These are phyloP conservation scores for Drosophila nr. perissopoda DNA, from an alignment of 2,888 invertebrate genomes.

Conservation along the genomic window DNA sequence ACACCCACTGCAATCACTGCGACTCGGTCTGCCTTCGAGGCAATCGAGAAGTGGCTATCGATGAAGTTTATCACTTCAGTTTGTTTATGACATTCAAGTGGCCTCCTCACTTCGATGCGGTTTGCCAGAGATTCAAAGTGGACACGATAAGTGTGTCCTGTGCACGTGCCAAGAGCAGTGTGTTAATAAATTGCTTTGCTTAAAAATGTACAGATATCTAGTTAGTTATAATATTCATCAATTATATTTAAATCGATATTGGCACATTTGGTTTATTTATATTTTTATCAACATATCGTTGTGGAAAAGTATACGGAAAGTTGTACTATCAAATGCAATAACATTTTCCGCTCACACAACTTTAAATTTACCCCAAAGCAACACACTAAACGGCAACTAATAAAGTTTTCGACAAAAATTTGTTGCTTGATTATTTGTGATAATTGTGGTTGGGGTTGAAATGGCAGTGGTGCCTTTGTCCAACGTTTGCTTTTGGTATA, in stretches of 20 bases:
- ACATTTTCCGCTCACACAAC: neutral
- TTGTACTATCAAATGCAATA: neutral
- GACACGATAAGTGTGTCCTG: conserved; percentile 12
- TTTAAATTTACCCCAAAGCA: neutral
- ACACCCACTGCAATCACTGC: neutral
- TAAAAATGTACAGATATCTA: neutral
- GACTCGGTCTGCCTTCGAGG: neutral
- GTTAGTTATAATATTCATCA: neutral
- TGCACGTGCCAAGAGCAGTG: neutral
- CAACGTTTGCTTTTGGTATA: conserved; percentile 2
- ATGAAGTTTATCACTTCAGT: conserved; percentile 35
- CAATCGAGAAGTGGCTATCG: conserved; percentile 19
- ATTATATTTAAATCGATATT: neutral
- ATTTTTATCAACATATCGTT: neutral
- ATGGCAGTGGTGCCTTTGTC: neutral
- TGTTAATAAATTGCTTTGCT: conserved; percentile 4
- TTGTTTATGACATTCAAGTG: conserved; percentile 36
- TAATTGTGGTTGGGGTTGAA: conserved; percentile 6
- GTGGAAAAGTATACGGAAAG: neutral
- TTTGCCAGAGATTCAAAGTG: conserved; percentile 20
- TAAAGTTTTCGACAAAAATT: conserved; percentile 20
- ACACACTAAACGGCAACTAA: neutral
- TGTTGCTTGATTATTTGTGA: conserved; percentile 26
- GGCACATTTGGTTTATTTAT: neutral
- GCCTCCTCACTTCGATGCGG: conserved; percentile 18